Evolutionary conservation across 1,140 invertebrate genomes (phyloP).

Genomic region (Bombus haemorrhoidalis): DNA sequence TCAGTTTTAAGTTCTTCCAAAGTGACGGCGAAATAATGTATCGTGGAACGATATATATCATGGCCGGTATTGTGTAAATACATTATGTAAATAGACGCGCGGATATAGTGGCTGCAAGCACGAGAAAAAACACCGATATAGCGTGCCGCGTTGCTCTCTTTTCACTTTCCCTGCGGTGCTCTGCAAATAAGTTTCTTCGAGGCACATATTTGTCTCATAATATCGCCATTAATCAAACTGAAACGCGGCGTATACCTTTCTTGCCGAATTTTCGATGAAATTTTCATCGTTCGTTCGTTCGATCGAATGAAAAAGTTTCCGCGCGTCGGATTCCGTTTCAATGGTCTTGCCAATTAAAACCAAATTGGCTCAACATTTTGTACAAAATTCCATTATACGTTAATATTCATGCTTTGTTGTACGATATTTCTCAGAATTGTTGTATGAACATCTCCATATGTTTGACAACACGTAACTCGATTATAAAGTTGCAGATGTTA

Average conservation of each 20-base stretch:
- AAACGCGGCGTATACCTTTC: constrained; percentile 42
- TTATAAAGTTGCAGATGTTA: no score
- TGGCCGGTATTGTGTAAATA: constrained; percentile 23
- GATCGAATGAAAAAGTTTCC: not conserved
- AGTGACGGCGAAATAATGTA: constrained; percentile 37
- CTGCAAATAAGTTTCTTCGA: constrained; percentile 53
- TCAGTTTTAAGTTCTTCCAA: constrained; percentile 30
- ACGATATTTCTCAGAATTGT: not conserved
- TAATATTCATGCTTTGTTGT: not conserved
- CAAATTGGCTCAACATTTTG: not conserved
- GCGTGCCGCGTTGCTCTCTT: not conserved
- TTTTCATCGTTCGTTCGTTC: constrained; percentile 51
- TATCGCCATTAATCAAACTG: constrained; percentile 54
- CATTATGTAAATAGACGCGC: constrained; percentile 17
- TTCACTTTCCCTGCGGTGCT: constrained; percentile 15
- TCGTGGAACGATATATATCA: not conserved
- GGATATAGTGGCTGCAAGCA: not conserved
- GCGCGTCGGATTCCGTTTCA: not conserved
- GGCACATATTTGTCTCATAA: constrained; percentile 56
- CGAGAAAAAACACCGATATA: not conserved
- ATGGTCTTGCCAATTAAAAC: not conserved
- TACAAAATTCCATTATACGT: not conserved
- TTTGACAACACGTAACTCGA: not conserved
- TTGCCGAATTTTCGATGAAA: constrained; percentile 50
- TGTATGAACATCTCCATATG: no score